Percentiles rank a stretch among this genome's conserved stretches.
phyloP scores from a whole-genome alignment of 2,888 invertebrate species.

The Euproctis similis region DNA sequence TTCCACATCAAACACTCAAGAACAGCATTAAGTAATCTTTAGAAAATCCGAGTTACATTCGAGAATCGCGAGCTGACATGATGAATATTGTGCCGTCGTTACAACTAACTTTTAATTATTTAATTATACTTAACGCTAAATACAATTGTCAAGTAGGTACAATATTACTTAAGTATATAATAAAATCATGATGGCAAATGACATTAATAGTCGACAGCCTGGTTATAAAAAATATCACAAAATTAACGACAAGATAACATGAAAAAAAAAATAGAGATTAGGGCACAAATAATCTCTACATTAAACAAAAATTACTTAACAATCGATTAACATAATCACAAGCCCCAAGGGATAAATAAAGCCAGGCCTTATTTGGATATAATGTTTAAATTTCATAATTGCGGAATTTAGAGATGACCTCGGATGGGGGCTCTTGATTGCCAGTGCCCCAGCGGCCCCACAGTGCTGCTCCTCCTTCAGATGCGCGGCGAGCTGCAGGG shows the following conservation, averaged over 20 bases:
- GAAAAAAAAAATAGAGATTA: slow-evolving; percentile 37
- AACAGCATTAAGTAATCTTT: slow-evolving; percentile 36
- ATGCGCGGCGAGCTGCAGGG: slow-evolving; percentile 81
- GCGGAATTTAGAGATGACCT: slow-evolving; percentile 90
- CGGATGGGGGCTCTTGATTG: slow-evolving; percentile 84
- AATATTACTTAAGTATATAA: slow-evolving; percentile 31
- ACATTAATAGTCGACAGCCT: slow-evolving; percentile 24
- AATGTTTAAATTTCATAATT: slow-evolving; percentile 90
- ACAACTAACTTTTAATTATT: slow-evolving; percentile 34
- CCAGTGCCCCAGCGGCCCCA: slow-evolving; percentile 80
- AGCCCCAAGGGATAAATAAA: slow-evolving; percentile 13
- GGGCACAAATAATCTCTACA: slow-evolving; percentile 50
- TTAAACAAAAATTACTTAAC: slow-evolving; percentile 25
- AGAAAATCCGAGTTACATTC: slow-evolving; percentile 67
- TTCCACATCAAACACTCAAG: slow-evolving; percentile 49
- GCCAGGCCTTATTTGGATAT: slow-evolving; percentile 9
- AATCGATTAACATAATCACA: slow-evolving; percentile 16
- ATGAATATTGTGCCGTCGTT: slow-evolving; percentile 67
- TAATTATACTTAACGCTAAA: slow-evolving; percentile 26
- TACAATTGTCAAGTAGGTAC: slow-evolving; percentile 27
- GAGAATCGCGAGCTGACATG: slow-evolving; percentile 71
- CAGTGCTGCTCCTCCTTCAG: slow-evolving; percentile 90
- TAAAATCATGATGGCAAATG: slow-evolving; percentile 41
- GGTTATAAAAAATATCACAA: slow-evolving; percentile 22
- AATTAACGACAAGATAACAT: slow-evolving; percentile 8